These are phyloP conservation scores for Nomada fabriciana DNA, from an alignment of 2,888 invertebrate species.

Conservation along the genomic window DNA sequence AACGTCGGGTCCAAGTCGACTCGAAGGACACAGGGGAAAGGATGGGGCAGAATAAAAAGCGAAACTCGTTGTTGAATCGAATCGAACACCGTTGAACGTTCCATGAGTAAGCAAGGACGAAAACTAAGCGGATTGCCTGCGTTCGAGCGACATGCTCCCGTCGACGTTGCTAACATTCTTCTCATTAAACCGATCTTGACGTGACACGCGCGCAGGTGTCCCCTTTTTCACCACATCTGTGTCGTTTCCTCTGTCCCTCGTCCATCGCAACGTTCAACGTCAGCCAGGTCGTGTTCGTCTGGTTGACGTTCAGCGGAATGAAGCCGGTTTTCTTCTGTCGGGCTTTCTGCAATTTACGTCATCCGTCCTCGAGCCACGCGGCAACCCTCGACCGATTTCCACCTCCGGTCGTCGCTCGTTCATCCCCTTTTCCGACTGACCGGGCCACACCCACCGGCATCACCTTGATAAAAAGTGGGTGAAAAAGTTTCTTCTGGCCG, in stretches of 20 bases:
- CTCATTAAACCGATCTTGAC: conserved; percentile 75
- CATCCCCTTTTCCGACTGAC: conserved; percentile 34
- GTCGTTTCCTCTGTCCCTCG: conserved; percentile 9
- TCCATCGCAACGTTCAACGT: not conserved
- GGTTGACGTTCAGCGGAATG: conserved; percentile 30
- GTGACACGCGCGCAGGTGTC: conserved; percentile 46
- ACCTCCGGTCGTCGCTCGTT: conserved; percentile 19
- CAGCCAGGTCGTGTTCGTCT: not conserved
- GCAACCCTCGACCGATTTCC: conserved; percentile 25
- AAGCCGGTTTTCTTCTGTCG: conserved; percentile 50
- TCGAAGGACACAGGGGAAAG: not conserved
- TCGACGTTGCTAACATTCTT: conserved; percentile 70
- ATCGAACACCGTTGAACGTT: not conserved
- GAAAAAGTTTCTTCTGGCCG: conserved; percentile 60
- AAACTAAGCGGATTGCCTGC: conserved; percentile 5
- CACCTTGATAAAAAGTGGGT: conserved; percentile 43
- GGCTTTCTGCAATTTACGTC: conserved; percentile 74
- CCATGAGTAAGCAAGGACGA: not conserved
- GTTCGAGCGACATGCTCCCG: conserved; percentile 4
- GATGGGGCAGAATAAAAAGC: not conserved
- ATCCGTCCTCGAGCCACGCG: conserved; percentile 60
- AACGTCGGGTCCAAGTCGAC: conserved; percentile 3
- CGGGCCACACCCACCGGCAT: conserved; percentile 19
- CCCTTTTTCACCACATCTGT: conserved; percentile 19
- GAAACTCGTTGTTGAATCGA: conserved; percentile 24